These are phyloP conservation scores for Nomia melanderi DNA, from an alignment of 1,140 invertebrate genomes.

Conservation along the genomic window DNA sequence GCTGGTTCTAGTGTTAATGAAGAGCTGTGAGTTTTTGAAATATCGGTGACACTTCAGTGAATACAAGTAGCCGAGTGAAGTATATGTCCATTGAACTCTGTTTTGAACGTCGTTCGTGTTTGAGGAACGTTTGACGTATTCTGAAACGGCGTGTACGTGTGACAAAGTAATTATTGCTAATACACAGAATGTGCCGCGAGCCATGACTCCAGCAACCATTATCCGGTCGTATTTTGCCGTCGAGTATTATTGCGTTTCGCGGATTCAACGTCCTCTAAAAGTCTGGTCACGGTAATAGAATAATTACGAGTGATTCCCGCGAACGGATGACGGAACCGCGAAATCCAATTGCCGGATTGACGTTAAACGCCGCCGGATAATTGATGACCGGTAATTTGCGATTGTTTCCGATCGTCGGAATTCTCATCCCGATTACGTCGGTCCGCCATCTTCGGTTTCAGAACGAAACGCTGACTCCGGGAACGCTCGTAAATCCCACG, in stretches of 20 bases:
- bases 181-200: not conserved
- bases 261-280: slow-evolving; percentile 1
- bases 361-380: not conserved
- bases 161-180: not conserved
- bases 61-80: too few species aligned
- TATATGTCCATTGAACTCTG: too few species aligned
- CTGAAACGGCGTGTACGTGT: not conserved
- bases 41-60: too few species aligned
- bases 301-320: not conserved
- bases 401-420: too few species aligned
- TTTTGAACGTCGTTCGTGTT: too few species aligned
- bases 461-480: too few species aligned
- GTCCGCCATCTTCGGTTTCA: too few species aligned
- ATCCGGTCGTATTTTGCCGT: not conserved
- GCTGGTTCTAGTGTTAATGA: too few species aligned
- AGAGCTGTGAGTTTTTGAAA: too few species aligned
- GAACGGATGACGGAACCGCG: not conserved
- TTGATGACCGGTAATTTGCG: too few species aligned
- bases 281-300: not conserved
- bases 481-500: too few species aligned
- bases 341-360: not conserved
- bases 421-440: too few species aligned
- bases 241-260: not conserved
- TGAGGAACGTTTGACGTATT: not conserved
- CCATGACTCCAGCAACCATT: not conserved